phyloP scores from a whole-genome alignment of 2,113 vertebrate genomes.

The Sebastes fasciatus region DNA sequence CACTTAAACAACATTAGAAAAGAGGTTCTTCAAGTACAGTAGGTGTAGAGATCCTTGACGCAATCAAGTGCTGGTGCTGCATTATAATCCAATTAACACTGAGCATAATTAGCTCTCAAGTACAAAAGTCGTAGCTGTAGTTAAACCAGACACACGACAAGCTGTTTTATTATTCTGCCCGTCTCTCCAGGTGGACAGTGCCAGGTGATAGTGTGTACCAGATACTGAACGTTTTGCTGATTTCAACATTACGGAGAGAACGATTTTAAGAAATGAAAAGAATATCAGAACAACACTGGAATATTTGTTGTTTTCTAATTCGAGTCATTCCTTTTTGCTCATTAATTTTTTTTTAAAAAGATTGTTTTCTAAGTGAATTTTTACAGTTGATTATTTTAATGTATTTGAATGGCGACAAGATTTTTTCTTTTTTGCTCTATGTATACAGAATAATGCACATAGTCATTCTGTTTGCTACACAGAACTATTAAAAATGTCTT shows the following conservation, averaged over 20 bases:
- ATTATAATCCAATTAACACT: slow-evolving; percentile 24
- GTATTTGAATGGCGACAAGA: slow-evolving; percentile 63
- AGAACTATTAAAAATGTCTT: slow-evolving; percentile 82
- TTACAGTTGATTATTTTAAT: slow-evolving; percentile 83
- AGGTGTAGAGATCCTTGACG: background rate
- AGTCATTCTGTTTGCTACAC: slow-evolving; percentile 66
- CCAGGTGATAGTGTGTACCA: slow-evolving; percentile 24
- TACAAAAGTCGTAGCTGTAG: slow-evolving; percentile 8
- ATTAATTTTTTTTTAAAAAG: slow-evolving; percentile 58
- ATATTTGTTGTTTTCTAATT: slow-evolving; percentile 49
- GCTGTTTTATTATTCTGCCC: slow-evolving; percentile 1
- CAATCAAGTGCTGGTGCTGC: background rate
- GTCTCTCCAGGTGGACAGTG: background rate
- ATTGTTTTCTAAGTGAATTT: slow-evolving; percentile 79
- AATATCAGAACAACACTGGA: slow-evolving; percentile 69
- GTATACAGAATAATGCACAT: slow-evolving; percentile 75
- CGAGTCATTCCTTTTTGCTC: slow-evolving; percentile 51
- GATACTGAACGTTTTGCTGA: slow-evolving; percentile 3
- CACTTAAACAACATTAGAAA: slow-evolving; percentile 34
- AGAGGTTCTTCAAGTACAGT: background rate
- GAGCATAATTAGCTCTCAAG: slow-evolving; percentile 3
- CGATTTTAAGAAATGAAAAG: background rate
- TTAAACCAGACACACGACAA: background rate
- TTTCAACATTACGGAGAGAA: slow-evolving; percentile 3
- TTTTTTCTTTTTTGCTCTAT: slow-evolving; percentile 58